Evolutionary conservation across 2,797 vertebrate genomes (phyloP), one percentile per base, ranked within the genome.

Genomic region (Holocentrus rufus): DNA sequence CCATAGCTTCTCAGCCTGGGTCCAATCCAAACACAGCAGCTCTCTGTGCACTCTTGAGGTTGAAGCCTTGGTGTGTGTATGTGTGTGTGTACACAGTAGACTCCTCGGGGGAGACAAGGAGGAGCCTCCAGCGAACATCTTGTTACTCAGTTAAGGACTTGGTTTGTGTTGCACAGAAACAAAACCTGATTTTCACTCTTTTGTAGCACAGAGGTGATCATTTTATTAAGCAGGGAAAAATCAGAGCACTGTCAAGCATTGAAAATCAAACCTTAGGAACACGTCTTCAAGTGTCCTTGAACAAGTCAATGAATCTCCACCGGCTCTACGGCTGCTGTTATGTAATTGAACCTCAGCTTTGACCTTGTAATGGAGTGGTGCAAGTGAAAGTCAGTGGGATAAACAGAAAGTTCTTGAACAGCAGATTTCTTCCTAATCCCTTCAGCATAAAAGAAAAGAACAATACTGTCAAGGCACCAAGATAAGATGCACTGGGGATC

Each of bases 31-130:
- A 11, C 17, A 6, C n/a, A 15, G 65, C 47, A 53, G 46, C 34
- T 46, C 27, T 46, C 55, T 44, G 2, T 31, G 11, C 31, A 52
- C 7, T 62, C 10, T 31, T 44, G 42, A 25, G 22, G 49, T 46
- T 67, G 56, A 49, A 57, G 34, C 30, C 10, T 53, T 72, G 54
- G 6, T 69, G 61, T 70, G 54, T 56, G 55, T 53, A 83, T 64
- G 52, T n/a, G 49, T 7, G 11, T 9, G 36, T 71, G n/a, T n/a
- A 56, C 22, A 42, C 23, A 14, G 65, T 17, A 30, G 22, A 4
- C 2, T 55, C 57, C 18, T 39, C 8, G 7, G 13, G 13, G 9
- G 31, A n/a, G 22, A 36, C 18, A 57, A 57, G 17, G 18, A 17
- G 36, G 22, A 42, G 17, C 55, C 56, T 70, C 56, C 30, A 52